Percentiles rank a stretch among this genome's conserved stretches.
phyloP scores from a whole-genome alignment of 2,888 invertebrate species.

The Crocallis elinguaria region DNA sequence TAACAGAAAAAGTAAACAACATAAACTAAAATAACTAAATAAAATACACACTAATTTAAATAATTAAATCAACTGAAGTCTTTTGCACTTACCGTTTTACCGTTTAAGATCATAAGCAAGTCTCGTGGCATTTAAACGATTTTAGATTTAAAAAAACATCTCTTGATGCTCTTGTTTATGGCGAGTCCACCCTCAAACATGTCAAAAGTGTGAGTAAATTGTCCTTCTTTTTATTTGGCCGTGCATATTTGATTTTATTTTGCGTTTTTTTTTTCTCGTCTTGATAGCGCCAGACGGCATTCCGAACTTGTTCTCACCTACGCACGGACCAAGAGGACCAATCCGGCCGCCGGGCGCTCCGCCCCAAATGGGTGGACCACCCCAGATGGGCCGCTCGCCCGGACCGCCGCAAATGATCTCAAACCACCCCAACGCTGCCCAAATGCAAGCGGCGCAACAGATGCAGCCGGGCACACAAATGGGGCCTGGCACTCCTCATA shows the following conservation, averaged over 20 bases:
- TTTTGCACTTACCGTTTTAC: too few relatives aligned
- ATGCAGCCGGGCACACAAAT: constrained; percentile 67
- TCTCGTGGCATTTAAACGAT: too few relatives aligned
- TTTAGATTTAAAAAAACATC: too few relatives aligned
- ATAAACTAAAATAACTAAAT: too few relatives aligned
- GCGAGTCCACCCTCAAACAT: constrained; percentile 24
- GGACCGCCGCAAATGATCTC: constrained; percentile 61
- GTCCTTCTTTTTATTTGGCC: constrained; percentile 55
- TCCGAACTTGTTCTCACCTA: constrained; percentile 76
- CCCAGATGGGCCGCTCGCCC: constrained; percentile 30
- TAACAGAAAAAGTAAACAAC: too few relatives aligned
- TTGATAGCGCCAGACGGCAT: constrained; percentile 78
- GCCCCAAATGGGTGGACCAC: constrained; percentile 42
- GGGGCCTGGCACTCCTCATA: constrained; percentile 54
- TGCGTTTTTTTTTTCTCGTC: constrained; percentile 63
- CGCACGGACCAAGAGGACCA: constrained; percentile 68
- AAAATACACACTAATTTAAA: too few relatives aligned
- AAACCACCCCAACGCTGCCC: constrained; percentile 19
- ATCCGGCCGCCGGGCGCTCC: constrained; percentile 67
- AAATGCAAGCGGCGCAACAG: constrained; percentile 58
- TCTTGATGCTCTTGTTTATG: too few relatives aligned
- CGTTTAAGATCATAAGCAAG: too few relatives aligned
- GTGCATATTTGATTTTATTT: constrained; percentile 57
- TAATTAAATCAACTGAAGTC: too few relatives aligned
- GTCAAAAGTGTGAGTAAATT: constrained; percentile 14